Evolutionary conservation across 2,797 vertebrate genomes (phyloP).

Genomic region (Dromococcyx pavoninus): DNA sequence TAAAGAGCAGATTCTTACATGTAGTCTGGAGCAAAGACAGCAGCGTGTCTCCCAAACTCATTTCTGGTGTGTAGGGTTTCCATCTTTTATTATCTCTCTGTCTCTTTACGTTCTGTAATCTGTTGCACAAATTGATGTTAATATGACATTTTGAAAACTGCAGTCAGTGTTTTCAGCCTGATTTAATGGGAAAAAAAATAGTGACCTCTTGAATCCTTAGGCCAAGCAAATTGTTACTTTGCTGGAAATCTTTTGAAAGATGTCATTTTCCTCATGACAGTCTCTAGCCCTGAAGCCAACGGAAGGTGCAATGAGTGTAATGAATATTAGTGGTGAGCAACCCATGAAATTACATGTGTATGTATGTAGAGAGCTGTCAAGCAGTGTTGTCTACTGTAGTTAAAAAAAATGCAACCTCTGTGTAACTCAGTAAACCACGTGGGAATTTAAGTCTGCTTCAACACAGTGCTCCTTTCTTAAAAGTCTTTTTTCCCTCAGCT

Average conservation of each 20-base stretch:
- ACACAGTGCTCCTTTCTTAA: not conserved
- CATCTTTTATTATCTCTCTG: not conserved
- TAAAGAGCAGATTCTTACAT: not conserved
- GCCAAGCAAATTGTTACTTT: constrained; percentile 33
- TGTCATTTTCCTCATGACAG: not conserved
- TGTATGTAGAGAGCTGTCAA: not conserved
- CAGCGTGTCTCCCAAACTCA: not conserved
- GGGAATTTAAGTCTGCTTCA: not conserved
- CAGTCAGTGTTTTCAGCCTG: not conserved
- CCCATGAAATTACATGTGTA: constrained; percentile 16
- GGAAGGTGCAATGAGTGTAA: not conserved
- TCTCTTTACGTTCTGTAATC: not conserved
- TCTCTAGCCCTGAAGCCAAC: not conserved
- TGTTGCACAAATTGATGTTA: not conserved
- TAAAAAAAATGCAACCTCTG: not conserved
- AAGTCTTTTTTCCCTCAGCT: not conserved
- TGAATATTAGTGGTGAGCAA: not conserved
- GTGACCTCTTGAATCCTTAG: constrained; percentile 51
- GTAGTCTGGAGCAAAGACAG: not conserved
- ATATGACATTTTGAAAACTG: constrained; percentile 4
- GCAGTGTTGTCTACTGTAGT: not conserved
- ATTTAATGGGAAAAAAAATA: not conserved
- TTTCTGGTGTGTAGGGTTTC: not conserved
- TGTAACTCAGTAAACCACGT: not conserved
- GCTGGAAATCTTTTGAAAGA: not conserved